These are phyloP conservation scores for Nomada goodeniana DNA, from an alignment of 2,888 invertebrate species.

Conservation along the genomic window DNA sequence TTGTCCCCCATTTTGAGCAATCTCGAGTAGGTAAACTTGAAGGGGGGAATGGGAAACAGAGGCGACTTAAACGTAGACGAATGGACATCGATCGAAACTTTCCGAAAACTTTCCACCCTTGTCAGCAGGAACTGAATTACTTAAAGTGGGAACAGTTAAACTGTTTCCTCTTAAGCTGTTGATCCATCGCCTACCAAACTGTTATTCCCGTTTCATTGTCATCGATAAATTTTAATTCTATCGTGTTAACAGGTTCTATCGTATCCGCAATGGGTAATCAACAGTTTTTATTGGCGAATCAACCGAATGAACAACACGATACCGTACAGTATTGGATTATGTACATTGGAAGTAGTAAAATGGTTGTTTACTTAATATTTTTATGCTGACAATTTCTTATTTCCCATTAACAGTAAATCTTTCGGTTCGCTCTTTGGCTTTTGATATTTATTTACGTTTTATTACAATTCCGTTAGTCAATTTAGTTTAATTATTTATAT, in stretches of 20 bases:
- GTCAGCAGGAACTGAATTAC: not conserved
- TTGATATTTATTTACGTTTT: too few species aligned
- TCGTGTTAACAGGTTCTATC: not conserved
- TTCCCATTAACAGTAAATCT: too few species aligned
- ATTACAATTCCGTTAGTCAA: too few species aligned
- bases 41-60: not conserved
- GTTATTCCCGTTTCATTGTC: not conserved
- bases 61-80: conserved; percentile 1
- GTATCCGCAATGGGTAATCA: not conserved
- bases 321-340: too few species aligned
- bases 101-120: not conserved
- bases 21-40: not conserved
- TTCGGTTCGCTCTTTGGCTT: too few species aligned
- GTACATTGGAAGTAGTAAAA: too few species aligned
- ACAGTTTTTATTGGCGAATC: not conserved
- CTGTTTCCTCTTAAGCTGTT: not conserved
- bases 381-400: too few species aligned
- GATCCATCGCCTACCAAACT: not conserved
- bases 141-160: conserved; percentile 1
- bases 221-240: not conserved
- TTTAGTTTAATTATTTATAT: too few species aligned
- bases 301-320: not conserved
- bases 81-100: conserved; percentile 2
- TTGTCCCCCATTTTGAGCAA: not conserved
- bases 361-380: too few species aligned